Evolutionary conservation across 2,113 vertebrate genomes (phyloP), one percentile per base, ranked within the genome.

Genomic region (Atrichornis clamosus): DNA sequence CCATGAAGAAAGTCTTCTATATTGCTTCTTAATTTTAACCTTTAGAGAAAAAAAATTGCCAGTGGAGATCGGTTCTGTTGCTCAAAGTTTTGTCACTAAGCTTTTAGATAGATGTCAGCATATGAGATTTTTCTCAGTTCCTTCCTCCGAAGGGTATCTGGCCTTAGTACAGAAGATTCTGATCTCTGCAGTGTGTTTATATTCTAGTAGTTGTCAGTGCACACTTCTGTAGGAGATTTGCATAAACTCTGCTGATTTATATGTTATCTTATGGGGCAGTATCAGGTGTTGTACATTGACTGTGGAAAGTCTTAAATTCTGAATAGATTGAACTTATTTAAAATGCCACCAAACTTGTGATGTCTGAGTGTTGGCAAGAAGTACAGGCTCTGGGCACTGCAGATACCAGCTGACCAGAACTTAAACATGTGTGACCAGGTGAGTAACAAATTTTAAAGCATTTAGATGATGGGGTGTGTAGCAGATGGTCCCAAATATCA

Each of bases 281-380:
- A 96, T 84, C 74, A 94, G n/a, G 98, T 98, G n/a, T 97, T 97
- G 37, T 98, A 98, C 63, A 91, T 98, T 67, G 98, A 98, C 91
- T 98, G 98, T 93, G 98, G 98, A 96, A 99, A 99, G 96, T 95
- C 94, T 33, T 98, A 98, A 95, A 84, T 97, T 93, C 95, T 98
- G 62, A 97, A 93, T 80, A 96, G 96, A 72, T 97, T 97, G 55
- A 97, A 97, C 84, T 96, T 98, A 75, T 98, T 98, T 65, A 98
- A 98, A 93, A 98, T 98, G 86, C 97, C 98, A 74, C 65, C 86
- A 26, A 89, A 97, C 18, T 91, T 98, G 58, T 96, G 97, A 5
- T 97, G 94, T 84, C 94, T 95, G 3, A 80, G 96, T 58, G 80
- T 97, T 93, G 98, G 98, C 47, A 97, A 97, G 88, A 98, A 98